These are phyloP conservation scores for Phengaris alcon DNA, from an alignment of 2,888 invertebrate species.

Conservation along the genomic window DNA sequence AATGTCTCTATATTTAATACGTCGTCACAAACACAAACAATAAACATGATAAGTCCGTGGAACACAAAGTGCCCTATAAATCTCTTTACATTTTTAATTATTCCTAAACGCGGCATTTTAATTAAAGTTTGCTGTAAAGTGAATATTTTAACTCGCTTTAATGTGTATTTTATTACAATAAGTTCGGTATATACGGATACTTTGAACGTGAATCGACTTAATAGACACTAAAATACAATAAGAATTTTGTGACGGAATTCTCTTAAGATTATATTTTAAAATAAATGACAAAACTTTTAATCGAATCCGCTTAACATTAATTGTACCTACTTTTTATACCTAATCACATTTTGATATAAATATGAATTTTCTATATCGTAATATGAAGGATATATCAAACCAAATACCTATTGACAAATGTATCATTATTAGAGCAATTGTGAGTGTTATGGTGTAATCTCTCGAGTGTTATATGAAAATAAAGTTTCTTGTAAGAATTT, in stretches of 20 bases:
- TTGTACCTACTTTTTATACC: too few relatives aligned
- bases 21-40: neutral
- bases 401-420: too few relatives aligned
- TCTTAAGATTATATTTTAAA: neutral
- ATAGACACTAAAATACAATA: neutral
- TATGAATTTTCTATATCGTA: too few relatives aligned
- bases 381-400: too few relatives aligned
- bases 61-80: slow-evolving; percentile 17
- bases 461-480: neutral
- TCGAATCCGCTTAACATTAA: neutral
- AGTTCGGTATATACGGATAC: neutral
- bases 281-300: neutral
- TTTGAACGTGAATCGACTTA: neutral
- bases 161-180: slow-evolving; percentile 11
- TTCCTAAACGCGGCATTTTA: slow-evolving; percentile 16
- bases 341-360: too few relatives aligned
- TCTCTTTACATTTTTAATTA: slow-evolving; percentile 25
- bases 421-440: too few relatives aligned
- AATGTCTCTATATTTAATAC: too few relatives aligned
- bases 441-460: neutral
- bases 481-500: neutral
- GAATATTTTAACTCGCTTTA: slow-evolving; percentile 10
- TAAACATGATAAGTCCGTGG: neutral
- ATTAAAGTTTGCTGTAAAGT: slow-evolving; percentile 19
- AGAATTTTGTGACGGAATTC: neutral